Base-by-base conservation (phyloP, 2,113 vertebrate genomes). In the Agelaius tricolor region DNA sequence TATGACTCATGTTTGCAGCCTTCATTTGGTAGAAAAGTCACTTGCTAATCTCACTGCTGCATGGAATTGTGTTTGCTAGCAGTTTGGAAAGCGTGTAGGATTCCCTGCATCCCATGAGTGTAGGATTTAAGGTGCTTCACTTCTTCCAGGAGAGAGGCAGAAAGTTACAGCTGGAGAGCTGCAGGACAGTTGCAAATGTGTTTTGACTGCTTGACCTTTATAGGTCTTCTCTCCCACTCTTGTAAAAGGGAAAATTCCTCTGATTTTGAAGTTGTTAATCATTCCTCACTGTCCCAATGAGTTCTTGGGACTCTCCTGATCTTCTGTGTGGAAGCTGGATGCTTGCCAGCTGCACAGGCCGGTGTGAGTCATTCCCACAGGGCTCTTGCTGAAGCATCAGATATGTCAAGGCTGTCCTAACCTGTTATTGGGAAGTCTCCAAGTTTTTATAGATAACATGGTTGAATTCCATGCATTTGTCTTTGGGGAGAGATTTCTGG, bases 341-440 rank as follows among this genome's bases (percentile, higher is more conserved):
- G 27, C 22, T 79, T 89, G 69, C 94, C 89, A 94, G 58, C 84
- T 80, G 37, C 37, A 22, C 69, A 72, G 55, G 33, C 52, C 88
- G 61, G 2, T 1, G 2, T 82, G 66, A 87, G 51, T 74, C 59
- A 63, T 86, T 96, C 87, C 67, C 80, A 95, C 71, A 91, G 87
- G 87, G 77, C 81, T 94, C 59, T 87, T 87, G 76, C 84, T 96
- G 84, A 92, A 96, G 51, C 89, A 88, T 94, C 82, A 90, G 85
- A 82, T 95, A 83, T n/a, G 68, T 87, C 58, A 89, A 93, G 80
- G 65, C 72, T 90, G 87, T 93, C 82, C 86, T 94, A 94, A 95
- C 90, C 90, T 90, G 95, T 54, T 91, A 78, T 33, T 96, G 91
- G 80, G 55, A 76, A 63, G 33, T 84, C 39, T 97, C 62, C 77